Conservation (phyloP, 2,113 vertebrate genomes). For the Agelaius tricolor region DNA sequence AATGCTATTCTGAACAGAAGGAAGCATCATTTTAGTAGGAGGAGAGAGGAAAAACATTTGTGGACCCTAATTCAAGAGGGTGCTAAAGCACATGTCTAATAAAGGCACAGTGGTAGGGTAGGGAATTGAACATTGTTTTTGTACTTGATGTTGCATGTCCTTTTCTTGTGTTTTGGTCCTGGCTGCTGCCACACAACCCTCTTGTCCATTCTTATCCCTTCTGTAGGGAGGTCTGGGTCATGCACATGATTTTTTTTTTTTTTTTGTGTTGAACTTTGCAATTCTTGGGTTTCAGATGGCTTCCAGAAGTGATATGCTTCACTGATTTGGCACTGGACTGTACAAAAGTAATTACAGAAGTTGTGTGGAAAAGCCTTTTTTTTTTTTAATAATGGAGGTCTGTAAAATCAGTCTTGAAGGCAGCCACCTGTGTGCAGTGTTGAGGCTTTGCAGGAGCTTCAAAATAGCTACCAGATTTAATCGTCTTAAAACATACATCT, state of each 20-base stretch:
- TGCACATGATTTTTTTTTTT: fast-evolving
- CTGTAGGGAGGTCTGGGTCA: not conserved
- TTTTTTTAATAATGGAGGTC: not conserved
- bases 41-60: not conserved
- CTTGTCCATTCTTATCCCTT: not conserved
- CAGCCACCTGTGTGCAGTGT: not conserved
- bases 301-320: not conserved
- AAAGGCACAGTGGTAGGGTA: not conserved
- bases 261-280: not conserved
- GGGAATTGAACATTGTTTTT: not conserved
- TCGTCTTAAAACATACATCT: not conserved
- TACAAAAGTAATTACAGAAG: not conserved
- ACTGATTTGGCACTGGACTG: not conserved
- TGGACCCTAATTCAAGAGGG: not conserved
- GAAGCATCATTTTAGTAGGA: not conserved
- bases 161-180: not conserved
- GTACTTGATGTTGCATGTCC: not conserved
- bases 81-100: not conserved
- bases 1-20: not conserved
- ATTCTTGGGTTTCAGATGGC: not conserved
- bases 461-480: not conserved
- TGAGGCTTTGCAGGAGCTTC: not conserved
- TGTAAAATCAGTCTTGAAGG: not conserved
- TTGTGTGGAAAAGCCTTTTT: not conserved
- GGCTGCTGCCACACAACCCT: not conserved